Base-by-base conservation (phyloP, 2,113 vertebrate genomes). In the Carettochelys insculpta region DNA sequence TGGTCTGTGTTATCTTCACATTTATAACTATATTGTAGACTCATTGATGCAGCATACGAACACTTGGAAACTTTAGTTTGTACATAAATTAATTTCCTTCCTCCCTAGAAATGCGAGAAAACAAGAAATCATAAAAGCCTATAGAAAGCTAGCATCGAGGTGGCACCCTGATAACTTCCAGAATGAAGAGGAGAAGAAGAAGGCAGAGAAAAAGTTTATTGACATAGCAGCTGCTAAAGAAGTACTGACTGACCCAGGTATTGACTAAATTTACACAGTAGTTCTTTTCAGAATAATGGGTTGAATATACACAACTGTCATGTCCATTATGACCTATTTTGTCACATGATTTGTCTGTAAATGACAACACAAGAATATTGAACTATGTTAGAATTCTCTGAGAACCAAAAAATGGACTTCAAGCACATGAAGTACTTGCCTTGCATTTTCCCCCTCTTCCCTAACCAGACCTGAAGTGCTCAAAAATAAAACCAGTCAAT, bases 151-250 rank as follows among this genome's bases (percentile, higher is more conserved):
- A 95, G 99, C 99, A 38, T 97, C 99, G 92, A 99, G 99, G 96
- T 99, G 99, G 99, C 99, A 99, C 83, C 99, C 99, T 3, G 99
- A 99, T 98, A 99, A 99, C 96, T 99, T 99, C 96, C 98, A 99
- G 96, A 98, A 98, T 86, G 98, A 98, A 52, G 98, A 98, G 87
- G 99, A 99, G 81, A 99, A 99, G 97, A 99, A 99, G 94, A 98
- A 97, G 92, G 99, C 99, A 2, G 99, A 99, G 97, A 99, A 99
- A 94, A 99, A 98, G 97, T 99, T 99, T 94, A 99, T 99, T 7
- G 99, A 99, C 94, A 99, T 99, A 3, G 99, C 98, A 94, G 99
- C 99, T 96, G 99, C 99, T 92, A 99, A 99, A 97, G 99, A 99
- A 97, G 99, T 99, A 77, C 99, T 99, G 80, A 99, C 99, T 11